Evolutionary conservation across 1,140 invertebrate species (phyloP), one percentile per base, ranked within the genome.

Genomic region (Triops longicaudatus): DNA sequence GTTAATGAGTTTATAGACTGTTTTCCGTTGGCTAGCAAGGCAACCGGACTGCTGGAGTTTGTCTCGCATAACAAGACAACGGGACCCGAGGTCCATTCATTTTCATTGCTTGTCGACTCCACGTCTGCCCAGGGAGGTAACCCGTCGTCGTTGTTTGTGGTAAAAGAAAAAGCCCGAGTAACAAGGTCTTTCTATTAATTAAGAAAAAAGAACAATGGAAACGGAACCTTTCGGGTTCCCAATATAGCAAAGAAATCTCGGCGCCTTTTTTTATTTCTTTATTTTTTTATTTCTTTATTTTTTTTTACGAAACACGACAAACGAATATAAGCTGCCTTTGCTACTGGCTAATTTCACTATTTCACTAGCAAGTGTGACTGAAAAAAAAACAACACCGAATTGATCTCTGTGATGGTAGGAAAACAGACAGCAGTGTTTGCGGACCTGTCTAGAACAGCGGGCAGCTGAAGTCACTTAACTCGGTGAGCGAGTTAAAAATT

Each of bases 1-100:
- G 50, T 63, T 63, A 63, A 63, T 63, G 50, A 63, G 50, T 63
- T 63, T 63, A 63, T 63, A 63, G 50, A 63, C 50, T 63, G 50
- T 63, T 63, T 37, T 63, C 50, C 17, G 50, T 63, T 63, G 14
- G 50, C 50, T 22, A 22, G 50, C 22, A 63, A 63, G 50, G 50
- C 0, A 22, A 63, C 50, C n/a, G 50, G 50, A 22, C 50, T 63
- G 50, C 50, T 63, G 50, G 50, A 63, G 50, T 63, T 63, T 63
- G 50, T 63, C 50, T 17, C 50, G 14, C 50, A 22, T 63, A 63
- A 63, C 50, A 63, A 63, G 50, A 63, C 50, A 63, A 63, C 50
- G 17, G 17, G 50, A 63, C 50, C 50, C 31, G 50, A n/a, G 22
- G 50, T 63, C 50, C 50, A 63, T 63, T 63, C 22, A 63, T 63